A percentile compares a stretch with the other conserved stretches of the same genome.
Conservation (phyloP, 2,113 vertebrate genomes). For the Chionis minor region DNA sequence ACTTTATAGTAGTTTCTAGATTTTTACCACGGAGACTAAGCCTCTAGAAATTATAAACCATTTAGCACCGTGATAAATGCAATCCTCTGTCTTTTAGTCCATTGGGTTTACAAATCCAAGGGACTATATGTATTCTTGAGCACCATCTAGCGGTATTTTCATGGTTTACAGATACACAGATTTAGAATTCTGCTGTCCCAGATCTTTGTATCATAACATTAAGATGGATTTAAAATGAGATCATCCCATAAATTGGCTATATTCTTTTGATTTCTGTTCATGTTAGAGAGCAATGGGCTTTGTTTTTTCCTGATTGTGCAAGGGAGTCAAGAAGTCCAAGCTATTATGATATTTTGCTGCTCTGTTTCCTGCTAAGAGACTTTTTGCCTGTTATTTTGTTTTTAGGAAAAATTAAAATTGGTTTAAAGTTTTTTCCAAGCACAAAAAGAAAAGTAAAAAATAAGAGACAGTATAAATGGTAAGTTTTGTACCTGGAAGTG, state of each 20-base stretch:
- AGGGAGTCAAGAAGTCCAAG: neutral
- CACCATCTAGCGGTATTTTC: constrained; percentile 12
- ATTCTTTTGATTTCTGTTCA: neutral
- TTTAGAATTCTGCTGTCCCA: neutral
- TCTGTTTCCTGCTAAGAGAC: neutral
- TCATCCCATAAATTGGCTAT: neutral
- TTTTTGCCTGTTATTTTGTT: neutral
- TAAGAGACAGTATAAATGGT: neutral
- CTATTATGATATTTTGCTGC: rapidly evolving
- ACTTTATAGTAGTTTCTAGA: neutral
- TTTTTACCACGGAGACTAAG: neutral
- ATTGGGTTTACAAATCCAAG: neutral
- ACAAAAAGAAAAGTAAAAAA: neutral
- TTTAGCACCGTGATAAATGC: neutral
- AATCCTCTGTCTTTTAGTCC: neutral
- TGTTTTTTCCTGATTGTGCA: neutral
- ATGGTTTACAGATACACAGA: neutral
- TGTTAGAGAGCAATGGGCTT: neutral
- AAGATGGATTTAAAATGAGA: neutral
- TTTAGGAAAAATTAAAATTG: neutral
- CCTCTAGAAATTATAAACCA: neutral
- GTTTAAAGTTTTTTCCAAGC: neutral
- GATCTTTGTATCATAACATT: neutral
- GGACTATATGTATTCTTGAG: neutral
- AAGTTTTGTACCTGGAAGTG: neutral